phyloP scores from a whole-genome alignment of 2,888 invertebrate species.

The Julus scandinavius region DNA sequence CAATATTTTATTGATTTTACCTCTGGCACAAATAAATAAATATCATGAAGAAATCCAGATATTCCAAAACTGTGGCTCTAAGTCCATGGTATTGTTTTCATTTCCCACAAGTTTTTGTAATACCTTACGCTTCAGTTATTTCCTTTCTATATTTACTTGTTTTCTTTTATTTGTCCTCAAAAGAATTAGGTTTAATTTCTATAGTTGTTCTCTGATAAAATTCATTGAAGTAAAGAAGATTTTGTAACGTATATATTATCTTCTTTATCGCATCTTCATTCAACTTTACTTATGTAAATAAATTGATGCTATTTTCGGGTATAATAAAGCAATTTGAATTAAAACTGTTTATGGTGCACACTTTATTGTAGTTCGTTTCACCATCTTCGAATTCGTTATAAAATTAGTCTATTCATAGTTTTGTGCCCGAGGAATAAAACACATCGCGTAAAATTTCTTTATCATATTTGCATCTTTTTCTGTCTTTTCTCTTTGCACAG shows the following conservation, averaged over 20 bases:
- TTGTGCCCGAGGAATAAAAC: background rate
- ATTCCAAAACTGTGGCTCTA: constrained; percentile 45
- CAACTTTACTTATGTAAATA: constrained; percentile 29
- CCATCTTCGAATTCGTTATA: background rate
- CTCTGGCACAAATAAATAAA: background rate
- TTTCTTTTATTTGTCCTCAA: background rate
- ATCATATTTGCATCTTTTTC: background rate
- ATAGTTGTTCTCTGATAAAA: background rate
- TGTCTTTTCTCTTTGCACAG: constrained; percentile 41
- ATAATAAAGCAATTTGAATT: constrained; percentile 39
- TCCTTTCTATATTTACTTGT: background rate
- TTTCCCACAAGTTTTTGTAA: background rate
- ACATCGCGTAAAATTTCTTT: background rate
- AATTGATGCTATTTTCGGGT: constrained; percentile 41
- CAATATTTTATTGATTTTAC: background rate
- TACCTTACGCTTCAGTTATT: background rate
- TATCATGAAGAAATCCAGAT: background rate
- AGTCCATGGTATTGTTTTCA: constrained; percentile 15
- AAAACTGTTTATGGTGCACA: constrained; percentile 18
- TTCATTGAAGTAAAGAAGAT: background rate
- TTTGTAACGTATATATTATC: background rate
- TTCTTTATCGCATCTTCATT: background rate
- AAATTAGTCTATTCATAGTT: background rate
- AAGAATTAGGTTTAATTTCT: background rate
- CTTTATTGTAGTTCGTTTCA: background rate